Evolutionary conservation across 2,113 vertebrate genomes (phyloP), one percentile per base, ranked within the genome.

Genomic region (Urocitellus parryii): DNA sequence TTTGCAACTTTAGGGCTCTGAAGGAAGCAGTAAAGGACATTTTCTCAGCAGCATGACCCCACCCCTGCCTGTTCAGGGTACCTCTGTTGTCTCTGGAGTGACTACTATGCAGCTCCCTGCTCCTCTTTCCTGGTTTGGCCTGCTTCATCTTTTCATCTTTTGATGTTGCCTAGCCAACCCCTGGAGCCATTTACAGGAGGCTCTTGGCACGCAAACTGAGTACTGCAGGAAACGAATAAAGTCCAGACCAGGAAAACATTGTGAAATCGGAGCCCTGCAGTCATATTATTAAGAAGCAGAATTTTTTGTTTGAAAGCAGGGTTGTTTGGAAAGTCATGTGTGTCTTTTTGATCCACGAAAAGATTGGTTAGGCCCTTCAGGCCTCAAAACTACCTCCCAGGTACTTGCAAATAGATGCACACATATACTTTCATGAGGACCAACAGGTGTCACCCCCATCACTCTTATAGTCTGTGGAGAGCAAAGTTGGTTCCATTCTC

Each of bases 391-490:
- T 20, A n/a, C 42, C 22, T 42, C 16, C 63, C 48, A 37, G 22
- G n/a, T 48, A 53, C n/a, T n/a, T 37, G 42, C 29, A 5, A 17
- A 11, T 45, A 42, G 29, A 76, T 67, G 25, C 25, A 39, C 37
- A n/a, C 34, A 61, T 3, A 4, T 32, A 12, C 51, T 39, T 17
- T 27, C 56, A 1, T 5, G 14, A 70, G 65, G 63, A 22, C 63
- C 1, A 0, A 0, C 5, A 3, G 20, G 14, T 13, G 32, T 58
- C 16, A 37, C n/a, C 4, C 18, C 45, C 32, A 25, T 72, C 24
- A 80, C 27, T 65, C 7, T 65, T 42, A 10, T n/a, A 29, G 7
- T 73, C 27, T 17, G 1, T 5, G 32, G 70, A 77, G 20, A 72
- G 16, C 45, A 10, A 27, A 87, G 14, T 24, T 14, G 18, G 2